Conservation (phyloP, 2,113 vertebrate genomes). For the Platysternon megacephalum region DNA sequence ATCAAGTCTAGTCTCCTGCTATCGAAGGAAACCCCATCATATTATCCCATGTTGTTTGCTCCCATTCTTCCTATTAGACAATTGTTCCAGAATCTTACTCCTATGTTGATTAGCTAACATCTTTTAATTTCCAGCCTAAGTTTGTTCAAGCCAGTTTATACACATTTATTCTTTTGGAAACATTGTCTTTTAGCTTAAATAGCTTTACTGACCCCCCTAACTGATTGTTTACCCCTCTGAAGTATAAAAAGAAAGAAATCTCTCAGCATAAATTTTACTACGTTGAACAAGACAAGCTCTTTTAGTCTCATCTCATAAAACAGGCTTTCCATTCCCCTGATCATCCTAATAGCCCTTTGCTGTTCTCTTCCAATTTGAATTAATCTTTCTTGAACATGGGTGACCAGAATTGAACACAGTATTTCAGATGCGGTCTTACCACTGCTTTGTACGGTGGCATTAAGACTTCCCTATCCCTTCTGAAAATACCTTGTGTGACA, state of each 20-base stretch:
- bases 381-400: too few relatives aligned
- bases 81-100: neutral
- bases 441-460: too few relatives aligned
- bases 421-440: too few relatives aligned
- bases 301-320: neutral
- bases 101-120: neutral
- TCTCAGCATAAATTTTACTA: neutral
- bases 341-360: neutral
- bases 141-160: neutral
- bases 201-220: neutral
- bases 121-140: neutral
- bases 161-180: neutral
- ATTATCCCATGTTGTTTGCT: neutral
- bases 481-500: too few relatives aligned
- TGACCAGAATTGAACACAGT: too few relatives aligned
- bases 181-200: neutral
- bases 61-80: neutral
- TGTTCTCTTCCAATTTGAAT: neutral
- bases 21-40: neutral
- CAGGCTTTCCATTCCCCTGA: neutral
- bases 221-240: neutral
- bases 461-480: too few relatives aligned
- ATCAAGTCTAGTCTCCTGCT: neutral
- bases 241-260: neutral
- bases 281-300: neutral